Conservation (phyloP, 2,113 vertebrate species). For the Calyptomena viridis region DNA sequence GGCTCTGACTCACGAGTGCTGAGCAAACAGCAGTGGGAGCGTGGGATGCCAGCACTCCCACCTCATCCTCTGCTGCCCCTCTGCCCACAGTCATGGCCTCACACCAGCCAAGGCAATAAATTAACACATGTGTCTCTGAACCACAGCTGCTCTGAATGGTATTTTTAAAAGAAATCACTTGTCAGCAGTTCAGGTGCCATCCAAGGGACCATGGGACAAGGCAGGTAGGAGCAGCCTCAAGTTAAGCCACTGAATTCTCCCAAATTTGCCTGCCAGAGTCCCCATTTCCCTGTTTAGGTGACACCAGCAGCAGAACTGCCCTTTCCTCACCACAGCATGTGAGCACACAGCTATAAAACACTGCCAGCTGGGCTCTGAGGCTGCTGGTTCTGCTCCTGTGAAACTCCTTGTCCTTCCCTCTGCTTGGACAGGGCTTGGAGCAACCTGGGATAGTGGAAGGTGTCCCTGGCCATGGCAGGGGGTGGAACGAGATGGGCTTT, state of each 20-base stretch:
- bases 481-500: not conserved
- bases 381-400: not conserved
- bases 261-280: rapidly evolving
- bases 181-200: rapidly evolving
- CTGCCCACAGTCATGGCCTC: not conserved
- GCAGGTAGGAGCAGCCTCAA: not conserved
- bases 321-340: not conserved
- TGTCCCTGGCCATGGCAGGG: not conserved
- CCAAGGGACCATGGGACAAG: not conserved
- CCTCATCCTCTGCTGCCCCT: not conserved
- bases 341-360: not conserved
- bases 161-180: not conserved
- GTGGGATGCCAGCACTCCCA: not conserved
- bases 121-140: not conserved
- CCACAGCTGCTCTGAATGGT: not conserved
- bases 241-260: not conserved
- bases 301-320: not conserved
- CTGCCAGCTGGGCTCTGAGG: not conserved
- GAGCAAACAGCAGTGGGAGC: not conserved
- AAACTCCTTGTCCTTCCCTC: not conserved
- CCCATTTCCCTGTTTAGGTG: not conserved
- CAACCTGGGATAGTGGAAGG: not conserved
- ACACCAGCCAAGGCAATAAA: not conserved
- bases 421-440: not conserved
- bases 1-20: not conserved